These are phyloP conservation scores for Myotis myotis DNA, from an alignment of 2,797 vertebrate genomes.

Conservation along the genomic window DNA sequence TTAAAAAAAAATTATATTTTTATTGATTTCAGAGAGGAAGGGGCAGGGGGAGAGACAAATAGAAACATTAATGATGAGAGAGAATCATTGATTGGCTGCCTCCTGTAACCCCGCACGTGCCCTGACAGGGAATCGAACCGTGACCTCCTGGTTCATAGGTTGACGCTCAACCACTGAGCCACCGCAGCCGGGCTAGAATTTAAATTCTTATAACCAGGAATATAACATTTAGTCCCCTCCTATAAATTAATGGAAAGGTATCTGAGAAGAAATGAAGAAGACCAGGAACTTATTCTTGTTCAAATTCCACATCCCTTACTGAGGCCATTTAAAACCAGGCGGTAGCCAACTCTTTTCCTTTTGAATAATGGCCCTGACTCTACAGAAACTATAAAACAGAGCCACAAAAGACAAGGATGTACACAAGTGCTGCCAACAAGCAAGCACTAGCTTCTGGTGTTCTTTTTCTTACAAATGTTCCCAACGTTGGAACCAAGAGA, in stretches of 20 bases:
- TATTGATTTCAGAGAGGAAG: too few species aligned
- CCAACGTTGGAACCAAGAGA: not conserved
- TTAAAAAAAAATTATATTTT: too few species aligned
- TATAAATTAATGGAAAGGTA: not conserved
- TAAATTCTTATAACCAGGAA: not conserved
- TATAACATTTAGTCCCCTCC: not conserved
- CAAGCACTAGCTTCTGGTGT: not conserved
- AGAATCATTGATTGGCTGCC: too few species aligned
- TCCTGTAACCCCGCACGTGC: too few species aligned
- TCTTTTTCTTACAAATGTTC: not conserved
- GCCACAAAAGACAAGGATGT: not conserved
- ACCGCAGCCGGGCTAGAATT: not conserved
- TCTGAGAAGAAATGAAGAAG: not conserved
- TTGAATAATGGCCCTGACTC: not conserved
- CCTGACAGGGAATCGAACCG: too few species aligned
- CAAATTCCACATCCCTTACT: not conserved
- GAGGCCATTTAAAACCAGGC: not conserved
- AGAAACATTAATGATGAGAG: too few species aligned
- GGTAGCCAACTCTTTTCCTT: not conserved
- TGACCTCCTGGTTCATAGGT: too few species aligned
- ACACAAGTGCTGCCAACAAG: not conserved
- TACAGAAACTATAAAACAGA: constrained; percentile 14
- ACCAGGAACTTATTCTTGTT: not conserved
- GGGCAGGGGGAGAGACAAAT: too few species aligned
- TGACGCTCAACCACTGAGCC: too few species aligned